Percentiles rank a stretch among this genome's conserved stretches.
Evolutionary conservation across 1,140 invertebrate genomes (phyloP).

Genomic region (Drosophila lowei): DNA sequence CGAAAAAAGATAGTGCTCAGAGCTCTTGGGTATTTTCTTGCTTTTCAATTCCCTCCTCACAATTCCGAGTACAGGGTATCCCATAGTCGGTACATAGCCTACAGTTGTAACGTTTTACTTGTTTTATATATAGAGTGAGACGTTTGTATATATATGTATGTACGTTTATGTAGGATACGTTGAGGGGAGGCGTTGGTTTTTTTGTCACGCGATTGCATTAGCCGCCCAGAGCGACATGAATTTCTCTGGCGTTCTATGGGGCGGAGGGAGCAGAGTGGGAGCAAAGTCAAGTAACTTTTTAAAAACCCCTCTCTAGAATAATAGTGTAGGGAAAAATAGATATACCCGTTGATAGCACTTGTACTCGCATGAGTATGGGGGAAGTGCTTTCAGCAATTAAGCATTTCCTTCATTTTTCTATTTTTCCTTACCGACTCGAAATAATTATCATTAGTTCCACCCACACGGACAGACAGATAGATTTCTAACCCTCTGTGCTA

Average conservation of each 20-base stretch:
- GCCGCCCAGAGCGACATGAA: slow-evolving; percentile 4
- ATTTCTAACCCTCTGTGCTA: slow-evolving; percentile 4
- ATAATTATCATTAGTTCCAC: slow-evolving; percentile 57
- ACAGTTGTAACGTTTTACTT: no score
- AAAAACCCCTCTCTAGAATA: no score
- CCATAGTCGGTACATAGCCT: not conserved
- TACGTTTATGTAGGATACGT: slow-evolving; percentile 15
- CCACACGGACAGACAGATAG: not conserved
- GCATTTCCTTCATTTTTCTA: slow-evolving; percentile 1
- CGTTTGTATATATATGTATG: slow-evolving; percentile 14
- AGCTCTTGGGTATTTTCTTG: no score
- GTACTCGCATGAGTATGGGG: slow-evolving; percentile 3
- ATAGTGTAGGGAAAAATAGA: slow-evolving; percentile 1
- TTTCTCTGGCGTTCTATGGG: slow-evolving; percentile 23
- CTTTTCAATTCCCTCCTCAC: no score
- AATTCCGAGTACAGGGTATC: not conserved
- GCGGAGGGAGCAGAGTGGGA: not conserved
- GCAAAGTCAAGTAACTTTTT: slow-evolving; percentile 5
- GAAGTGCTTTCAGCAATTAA: slow-evolving; percentile 23
- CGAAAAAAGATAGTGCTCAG: no score
- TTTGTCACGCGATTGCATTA: slow-evolving; percentile 38
- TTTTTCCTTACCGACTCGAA: slow-evolving; percentile 9
- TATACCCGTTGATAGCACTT: slow-evolving; percentile 7
- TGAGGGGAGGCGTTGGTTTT: slow-evolving; percentile 8
- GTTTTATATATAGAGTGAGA: no score